These are phyloP conservation scores for Chrysogorgia sp. DNA, from an alignment of 92 coral and sea anemone species.

Conservation along the genomic window DNA sequence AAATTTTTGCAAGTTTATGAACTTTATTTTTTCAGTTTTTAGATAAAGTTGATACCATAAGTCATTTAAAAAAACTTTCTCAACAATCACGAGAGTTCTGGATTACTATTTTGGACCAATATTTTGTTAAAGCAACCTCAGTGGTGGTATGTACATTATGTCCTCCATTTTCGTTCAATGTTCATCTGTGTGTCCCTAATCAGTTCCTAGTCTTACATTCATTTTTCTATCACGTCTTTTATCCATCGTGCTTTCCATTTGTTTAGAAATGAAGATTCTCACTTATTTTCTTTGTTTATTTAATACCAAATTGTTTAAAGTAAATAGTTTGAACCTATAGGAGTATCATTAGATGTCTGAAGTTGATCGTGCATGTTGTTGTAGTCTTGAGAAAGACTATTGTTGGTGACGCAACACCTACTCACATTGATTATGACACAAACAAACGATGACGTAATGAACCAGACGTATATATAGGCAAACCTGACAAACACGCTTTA, in stretches of 20 bases:
- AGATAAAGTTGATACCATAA: constrained; percentile 63
- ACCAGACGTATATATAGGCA: too few relatives aligned
- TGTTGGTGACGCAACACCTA: too few relatives aligned
- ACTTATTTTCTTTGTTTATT: not conserved
- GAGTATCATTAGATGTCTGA: too few relatives aligned
- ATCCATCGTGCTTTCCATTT: not conserved
- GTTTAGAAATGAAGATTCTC: too few relatives aligned
- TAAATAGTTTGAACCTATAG: too few relatives aligned
- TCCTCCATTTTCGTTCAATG: not conserved
- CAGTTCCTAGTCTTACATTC: not conserved
- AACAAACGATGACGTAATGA: too few relatives aligned
- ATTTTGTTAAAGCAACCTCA: constrained; percentile 64
- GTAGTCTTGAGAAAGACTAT: too few relatives aligned
- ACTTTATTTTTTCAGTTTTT: constrained; percentile 49
- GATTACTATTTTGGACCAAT: constrained; percentile 69
- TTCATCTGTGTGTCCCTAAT: not conserved
- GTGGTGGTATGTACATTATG: constrained; percentile 62
- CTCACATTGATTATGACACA: too few relatives aligned
- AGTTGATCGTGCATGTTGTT: too few relatives aligned
- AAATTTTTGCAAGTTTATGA: not conserved
- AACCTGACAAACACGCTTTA: too few relatives aligned
- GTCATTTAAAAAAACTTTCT: constrained; percentile 61
- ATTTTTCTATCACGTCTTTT: not conserved
- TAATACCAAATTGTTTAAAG: too few relatives aligned
- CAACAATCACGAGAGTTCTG: constrained; percentile 72